phyloP scores from a whole-genome alignment of 2,113 vertebrate species.

The Okapia johnstoni region DNA sequence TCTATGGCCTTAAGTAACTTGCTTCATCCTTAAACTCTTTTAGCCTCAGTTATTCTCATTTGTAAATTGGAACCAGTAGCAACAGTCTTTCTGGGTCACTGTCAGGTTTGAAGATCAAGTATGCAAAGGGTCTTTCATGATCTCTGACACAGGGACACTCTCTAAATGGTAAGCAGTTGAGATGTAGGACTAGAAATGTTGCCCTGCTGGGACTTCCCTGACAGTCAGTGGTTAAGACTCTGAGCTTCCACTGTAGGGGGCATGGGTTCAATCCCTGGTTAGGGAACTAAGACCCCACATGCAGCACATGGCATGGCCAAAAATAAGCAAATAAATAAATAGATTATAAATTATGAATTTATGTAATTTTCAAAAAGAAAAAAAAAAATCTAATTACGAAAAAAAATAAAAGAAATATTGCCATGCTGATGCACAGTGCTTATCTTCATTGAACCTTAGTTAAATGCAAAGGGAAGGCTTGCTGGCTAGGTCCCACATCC shows the following conservation, averaged over 20 bases:
- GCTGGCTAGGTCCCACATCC: neutral
- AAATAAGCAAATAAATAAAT: neutral
- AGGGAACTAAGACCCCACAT: neutral
- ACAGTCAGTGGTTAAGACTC: neutral
- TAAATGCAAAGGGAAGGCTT: neutral
- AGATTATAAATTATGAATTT: neutral
- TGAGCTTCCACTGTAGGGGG: neutral
- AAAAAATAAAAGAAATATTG: neutral
- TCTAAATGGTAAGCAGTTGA: neutral
- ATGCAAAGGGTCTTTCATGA: neutral
- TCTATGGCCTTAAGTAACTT: neutral
- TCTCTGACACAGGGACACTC: neutral
- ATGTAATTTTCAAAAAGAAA: neutral
- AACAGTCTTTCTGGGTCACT: neutral
- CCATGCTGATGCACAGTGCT: neutral
- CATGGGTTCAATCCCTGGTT: neutral
- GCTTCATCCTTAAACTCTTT: neutral
- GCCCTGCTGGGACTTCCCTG: neutral
- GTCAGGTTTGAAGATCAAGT: neutral
- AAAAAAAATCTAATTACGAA: neutral
- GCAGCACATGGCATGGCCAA: neutral
- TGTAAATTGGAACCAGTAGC: neutral
- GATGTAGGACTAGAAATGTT: neutral
- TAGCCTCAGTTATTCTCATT: neutral
- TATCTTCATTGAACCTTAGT: neutral